Base-by-base conservation (phyloP, 2,113 vertebrate species). In the Sardina pilchardus region DNA sequence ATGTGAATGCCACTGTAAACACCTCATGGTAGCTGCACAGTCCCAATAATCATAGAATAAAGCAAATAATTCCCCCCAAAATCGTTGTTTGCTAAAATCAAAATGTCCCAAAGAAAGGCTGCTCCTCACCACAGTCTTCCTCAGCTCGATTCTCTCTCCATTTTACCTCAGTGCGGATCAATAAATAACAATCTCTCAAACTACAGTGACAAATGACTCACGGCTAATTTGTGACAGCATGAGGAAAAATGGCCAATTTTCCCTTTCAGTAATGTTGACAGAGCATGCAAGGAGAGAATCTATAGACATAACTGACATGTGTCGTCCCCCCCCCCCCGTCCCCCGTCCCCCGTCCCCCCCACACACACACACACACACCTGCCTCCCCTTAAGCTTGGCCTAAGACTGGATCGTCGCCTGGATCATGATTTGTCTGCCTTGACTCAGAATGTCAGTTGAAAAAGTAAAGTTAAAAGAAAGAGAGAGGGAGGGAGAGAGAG, bases 241-340 rank as follows among this genome's bases (percentile, higher is more conserved):
- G 83, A 83, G 92, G 93, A 93, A 91, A 90, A 90, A 93, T 87
- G 85, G 90, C 42, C 83, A 89, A 91, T 87, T 80, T 88, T 90
- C 84, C 90, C 89, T 92, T 89, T 56, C 83, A 80, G 88, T 88
- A 90, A 86, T 90, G 87, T 75, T 36, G 67, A 75, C 67, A 2
- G 67, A 16, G 67, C 30, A 36, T 75, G 30, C 26, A 75, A 12
- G 67, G 30, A 36, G 67, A 3, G 67, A 75, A 75, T 75, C 30
- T 75, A 75, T 36, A 17, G 30, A 34, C 67, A 75, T 14, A 91
- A 93, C 80, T 92, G 92, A 90, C 92, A 91, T 88, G 82, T 86
- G 47, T 42, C 81, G 39, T 39, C 85, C 87, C 1, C 10, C n/a
- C 26, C 81, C 86, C 88, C 63, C 59, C 59, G 4, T 12, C 45